phyloP scores from a whole-genome alignment of 2,888 invertebrate genomes.

The Parnassius apollo region DNA sequence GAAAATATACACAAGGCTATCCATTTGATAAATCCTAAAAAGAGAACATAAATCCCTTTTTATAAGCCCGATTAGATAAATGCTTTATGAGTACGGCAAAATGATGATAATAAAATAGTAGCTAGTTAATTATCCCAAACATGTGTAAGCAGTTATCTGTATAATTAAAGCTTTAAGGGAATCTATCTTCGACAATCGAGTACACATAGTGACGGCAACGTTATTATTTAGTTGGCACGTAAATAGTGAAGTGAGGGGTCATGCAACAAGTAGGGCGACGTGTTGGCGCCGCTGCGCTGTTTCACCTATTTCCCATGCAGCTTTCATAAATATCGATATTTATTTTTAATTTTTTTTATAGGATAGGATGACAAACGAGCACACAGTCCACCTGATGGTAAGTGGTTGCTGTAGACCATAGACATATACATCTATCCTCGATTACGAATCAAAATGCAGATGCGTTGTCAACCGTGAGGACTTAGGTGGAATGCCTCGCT shows the following conservation, averaged over 20 bases:
- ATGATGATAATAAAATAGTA: neutral
- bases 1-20: too few species aligned
- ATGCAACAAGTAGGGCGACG: slow-evolving; percentile 74
- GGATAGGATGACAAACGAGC: too few species aligned
- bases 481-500: too few species aligned
- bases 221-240: slow-evolving; percentile 49
- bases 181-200: slow-evolving; percentile 7
- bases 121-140: neutral
- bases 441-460: too few species aligned
- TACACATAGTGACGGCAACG: slow-evolving; percentile 21
- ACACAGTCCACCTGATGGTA: too few species aligned
- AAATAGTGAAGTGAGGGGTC: slow-evolving; percentile 50
- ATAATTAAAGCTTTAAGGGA: neutral
- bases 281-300: slow-evolving; percentile 51
- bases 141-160: neutral
- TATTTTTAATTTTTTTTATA: too few species aligned
- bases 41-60: too few species aligned
- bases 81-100: neutral
- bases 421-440: too few species aligned
- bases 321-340: neutral
- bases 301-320: neutral
- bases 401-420: too few species aligned
- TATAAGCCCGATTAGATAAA: too few species aligned
- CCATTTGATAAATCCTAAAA: too few species aligned
- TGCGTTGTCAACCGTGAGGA: too few species aligned